Conservation (phyloP, 2,888 invertebrate genomes). For the Tenodera sinensis region DNA sequence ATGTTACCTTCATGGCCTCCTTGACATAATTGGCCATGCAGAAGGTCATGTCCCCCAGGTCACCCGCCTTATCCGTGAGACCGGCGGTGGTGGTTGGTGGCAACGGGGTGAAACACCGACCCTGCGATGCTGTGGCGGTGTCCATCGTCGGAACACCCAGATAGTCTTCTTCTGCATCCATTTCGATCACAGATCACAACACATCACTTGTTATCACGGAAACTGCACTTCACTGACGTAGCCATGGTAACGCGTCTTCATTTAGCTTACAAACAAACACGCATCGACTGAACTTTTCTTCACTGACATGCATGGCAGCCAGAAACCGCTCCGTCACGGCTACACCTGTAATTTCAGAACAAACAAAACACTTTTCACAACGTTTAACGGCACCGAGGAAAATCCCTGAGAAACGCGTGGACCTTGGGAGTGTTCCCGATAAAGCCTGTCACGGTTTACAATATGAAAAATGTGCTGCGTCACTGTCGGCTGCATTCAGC, state of each 20-base stretch:
- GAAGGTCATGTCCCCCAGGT: conserved; percentile 78
- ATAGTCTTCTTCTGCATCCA: conserved; percentile 25
- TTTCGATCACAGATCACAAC: conserved; percentile 22
- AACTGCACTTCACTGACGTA: neutral
- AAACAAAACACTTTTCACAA: neutral
- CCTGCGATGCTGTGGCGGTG: neutral
- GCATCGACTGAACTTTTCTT: neutral
- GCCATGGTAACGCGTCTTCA: neutral
- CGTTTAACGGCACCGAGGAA: neutral
- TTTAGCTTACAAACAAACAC: neutral
- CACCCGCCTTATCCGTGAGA: conserved; percentile 49
- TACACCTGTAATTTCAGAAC: neutral
- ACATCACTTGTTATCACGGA: neutral
- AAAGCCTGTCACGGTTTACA: neutral
- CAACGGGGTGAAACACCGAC: conserved; percentile 8
- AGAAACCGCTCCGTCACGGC: neutral
- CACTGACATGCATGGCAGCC: too few relatives aligned
- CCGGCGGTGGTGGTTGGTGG: neutral
- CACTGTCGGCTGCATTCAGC: neutral
- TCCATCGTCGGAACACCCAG: conserved; percentile 9
- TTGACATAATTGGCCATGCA: conserved; percentile 80
- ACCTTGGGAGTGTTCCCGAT: neutral
- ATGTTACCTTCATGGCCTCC: conserved; percentile 73
- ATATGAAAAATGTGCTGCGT: neutral
- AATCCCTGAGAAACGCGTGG: neutral